A percentile compares a stretch with the other conserved stretches of the same genome.
These are phyloP conservation scores for Ceryle rudis DNA, from an alignment of 2,797 vertebrate species.

Conservation along the genomic window DNA sequence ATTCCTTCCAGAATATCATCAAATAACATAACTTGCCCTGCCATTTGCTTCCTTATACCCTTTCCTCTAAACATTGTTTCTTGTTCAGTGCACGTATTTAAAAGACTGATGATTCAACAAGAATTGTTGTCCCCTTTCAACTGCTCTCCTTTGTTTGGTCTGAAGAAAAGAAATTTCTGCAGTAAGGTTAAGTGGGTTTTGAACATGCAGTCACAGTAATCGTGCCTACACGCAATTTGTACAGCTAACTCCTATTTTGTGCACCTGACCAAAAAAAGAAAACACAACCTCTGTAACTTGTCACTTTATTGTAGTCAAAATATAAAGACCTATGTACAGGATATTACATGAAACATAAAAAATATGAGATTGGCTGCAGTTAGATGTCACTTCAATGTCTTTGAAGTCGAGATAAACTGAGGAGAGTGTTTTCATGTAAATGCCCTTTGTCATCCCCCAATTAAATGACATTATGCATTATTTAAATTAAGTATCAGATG, in stretches of 20 bases:
- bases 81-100: background rate
- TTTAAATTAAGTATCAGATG: background rate
- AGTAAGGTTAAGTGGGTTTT: background rate
- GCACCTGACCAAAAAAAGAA: background rate
- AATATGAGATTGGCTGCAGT: background rate
- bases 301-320: background rate
- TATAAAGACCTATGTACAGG: background rate
- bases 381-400: background rate
- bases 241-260: accelerated
- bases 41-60: background rate
- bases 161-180: background rate
- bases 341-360: background rate
- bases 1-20: background rate
- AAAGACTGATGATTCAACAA: background rate
- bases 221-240: accelerated
- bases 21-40: background rate
- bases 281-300: no score
- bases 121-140: background rate
- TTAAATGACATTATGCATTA: background rate
- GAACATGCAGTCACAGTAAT: background rate
- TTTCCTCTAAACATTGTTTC: background rate
- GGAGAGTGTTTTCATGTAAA: background rate
- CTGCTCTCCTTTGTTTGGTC: background rate
- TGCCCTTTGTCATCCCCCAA: background rate
- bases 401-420: background rate